Percentiles rank a stretch among this genome's conserved stretches.
These are phyloP conservation scores for Yponomeuta plumbellus DNA, from an alignment of 2,888 invertebrate genomes.

Conservation along the genomic window DNA sequence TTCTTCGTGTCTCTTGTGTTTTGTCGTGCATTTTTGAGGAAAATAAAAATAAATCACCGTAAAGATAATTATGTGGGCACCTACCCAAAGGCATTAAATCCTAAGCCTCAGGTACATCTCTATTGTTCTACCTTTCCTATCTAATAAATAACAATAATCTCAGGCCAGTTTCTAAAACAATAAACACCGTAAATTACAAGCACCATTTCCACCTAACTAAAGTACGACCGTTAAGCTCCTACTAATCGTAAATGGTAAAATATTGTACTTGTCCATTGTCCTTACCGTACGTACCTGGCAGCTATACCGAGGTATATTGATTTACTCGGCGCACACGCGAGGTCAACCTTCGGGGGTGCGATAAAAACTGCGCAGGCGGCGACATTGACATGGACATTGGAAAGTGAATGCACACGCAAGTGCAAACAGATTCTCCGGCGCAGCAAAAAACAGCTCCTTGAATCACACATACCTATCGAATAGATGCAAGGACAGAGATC, in stretches of 20 bases:
- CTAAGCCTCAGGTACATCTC: neutral
- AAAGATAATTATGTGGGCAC: neutral
- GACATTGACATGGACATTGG: conserved; percentile 67
- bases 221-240: neutral
- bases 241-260: neutral
- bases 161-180: neutral
- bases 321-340: conserved; percentile 45
- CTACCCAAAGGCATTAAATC: neutral
- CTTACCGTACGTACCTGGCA: neutral
- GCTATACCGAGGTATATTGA: neutral
- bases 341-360: conserved; percentile 60
- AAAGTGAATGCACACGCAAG: conserved; percentile 55
- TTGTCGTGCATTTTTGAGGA: neutral
- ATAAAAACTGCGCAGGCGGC: conserved; percentile 52
- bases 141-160: neutral
- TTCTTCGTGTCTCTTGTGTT: conserved; percentile 3
- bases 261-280: conserved; percentile 11
- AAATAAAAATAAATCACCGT: neutral
- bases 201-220: conserved; percentile 12
- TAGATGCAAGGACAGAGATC: neutral
- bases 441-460: neutral
- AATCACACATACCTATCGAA: neutral
- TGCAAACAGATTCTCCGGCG: conserved; percentile 33
- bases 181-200: conserved; percentile 4
- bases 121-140: too few relatives aligned